These are phyloP conservation scores for Lutra lutra DNA, from an alignment of 2,797 vertebrate genomes.

Conservation along the genomic window DNA sequence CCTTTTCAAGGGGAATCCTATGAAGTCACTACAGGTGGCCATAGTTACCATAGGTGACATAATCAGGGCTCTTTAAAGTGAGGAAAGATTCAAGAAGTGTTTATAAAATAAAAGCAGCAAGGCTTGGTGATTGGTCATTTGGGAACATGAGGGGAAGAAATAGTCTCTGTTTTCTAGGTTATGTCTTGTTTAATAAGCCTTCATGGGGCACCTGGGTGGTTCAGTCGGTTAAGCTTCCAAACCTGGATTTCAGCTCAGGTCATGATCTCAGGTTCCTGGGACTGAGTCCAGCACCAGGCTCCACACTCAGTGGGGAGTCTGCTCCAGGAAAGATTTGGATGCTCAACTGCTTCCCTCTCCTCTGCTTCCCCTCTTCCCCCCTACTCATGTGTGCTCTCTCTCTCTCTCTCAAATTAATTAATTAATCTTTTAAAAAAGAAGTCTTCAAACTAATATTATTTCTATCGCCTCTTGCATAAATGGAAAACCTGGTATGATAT, in stretches of 20 bases:
- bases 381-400: neutral
- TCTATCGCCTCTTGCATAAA: neutral
- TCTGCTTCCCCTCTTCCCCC: neutral
- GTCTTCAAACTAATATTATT: neutral
- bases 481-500: neutral
- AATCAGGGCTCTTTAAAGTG: neutral
- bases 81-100: neutral
- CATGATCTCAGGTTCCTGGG: neutral
- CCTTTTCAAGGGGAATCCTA: neutral
- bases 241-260: neutral
- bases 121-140: neutral
- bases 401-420: neutral
- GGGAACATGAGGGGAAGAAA: neutral
- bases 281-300: neutral
- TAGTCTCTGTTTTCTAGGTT: neutral
- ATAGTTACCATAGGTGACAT: neutral
- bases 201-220: neutral
- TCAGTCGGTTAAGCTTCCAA: neutral
- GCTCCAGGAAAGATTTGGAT: neutral
- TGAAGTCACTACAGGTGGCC: neutral
- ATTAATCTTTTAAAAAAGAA: neutral
- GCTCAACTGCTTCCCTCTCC: neutral
- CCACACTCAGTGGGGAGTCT: neutral
- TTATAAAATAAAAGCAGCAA: neutral
- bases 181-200: neutral